Conservation (phyloP, 1,140 invertebrate genomes). For the Drosophila quadrilineata region DNA sequence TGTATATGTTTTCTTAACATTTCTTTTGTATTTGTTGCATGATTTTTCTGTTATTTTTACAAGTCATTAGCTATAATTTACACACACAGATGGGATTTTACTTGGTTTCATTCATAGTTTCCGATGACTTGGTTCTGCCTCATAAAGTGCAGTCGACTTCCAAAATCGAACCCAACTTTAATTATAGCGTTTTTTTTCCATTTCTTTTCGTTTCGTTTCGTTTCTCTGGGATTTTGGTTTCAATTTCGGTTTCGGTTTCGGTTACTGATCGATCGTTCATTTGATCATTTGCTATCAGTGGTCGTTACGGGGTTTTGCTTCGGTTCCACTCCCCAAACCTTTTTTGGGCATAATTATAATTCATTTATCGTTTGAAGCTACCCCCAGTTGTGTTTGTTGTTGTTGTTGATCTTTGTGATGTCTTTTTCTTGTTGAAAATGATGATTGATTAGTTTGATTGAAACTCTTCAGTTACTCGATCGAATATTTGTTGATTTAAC, state of each 20-base stretch:
- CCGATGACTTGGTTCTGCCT: conserved; percentile 36
- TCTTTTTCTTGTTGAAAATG: conserved; percentile 50
- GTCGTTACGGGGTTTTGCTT: conserved; percentile 4
- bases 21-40: conserved; percentile 11
- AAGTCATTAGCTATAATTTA: conserved; percentile 80
- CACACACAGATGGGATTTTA: conserved; percentile 48
- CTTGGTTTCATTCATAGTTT: conserved; percentile 66
- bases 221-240: conserved; percentile 2
- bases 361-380: conserved; percentile 27
- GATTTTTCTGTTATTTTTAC: conserved; percentile 58
- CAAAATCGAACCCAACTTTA: conserved; percentile 10
- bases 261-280: conserved; percentile 19
- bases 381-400: conserved; percentile 22
- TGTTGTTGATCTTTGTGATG: conserved; percentile 50
- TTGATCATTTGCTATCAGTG: conserved; percentile 28
- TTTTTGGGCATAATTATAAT: conserved; percentile 31
- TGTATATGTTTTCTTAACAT: conserved; percentile 27
- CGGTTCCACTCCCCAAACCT: neutral
- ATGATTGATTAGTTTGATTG: conserved; percentile 73
- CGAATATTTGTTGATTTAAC: conserved; percentile 68
- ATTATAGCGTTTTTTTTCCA: no score
- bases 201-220: no score
- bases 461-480: conserved; percentile 12
- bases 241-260: neutral
- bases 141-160: conserved; percentile 38